Conservation (phyloP, 2,797 vertebrate genomes). For the Staurois parvus region DNA sequence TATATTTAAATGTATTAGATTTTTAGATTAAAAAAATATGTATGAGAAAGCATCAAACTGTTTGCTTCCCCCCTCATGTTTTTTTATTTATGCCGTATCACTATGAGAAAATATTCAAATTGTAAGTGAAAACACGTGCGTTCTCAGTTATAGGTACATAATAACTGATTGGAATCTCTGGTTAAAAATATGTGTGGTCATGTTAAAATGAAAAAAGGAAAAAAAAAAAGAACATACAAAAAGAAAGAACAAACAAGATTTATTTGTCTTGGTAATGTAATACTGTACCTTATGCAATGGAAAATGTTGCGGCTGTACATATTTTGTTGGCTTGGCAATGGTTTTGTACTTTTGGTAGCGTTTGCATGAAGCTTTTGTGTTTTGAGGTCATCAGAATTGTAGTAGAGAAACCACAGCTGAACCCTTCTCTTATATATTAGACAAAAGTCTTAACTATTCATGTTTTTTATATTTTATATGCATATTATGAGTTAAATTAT, state of each 20-base stretch:
- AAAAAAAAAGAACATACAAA: background rate
- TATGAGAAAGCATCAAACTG: background rate
- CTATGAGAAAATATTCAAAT: background rate
- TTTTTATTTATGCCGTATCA: background rate
- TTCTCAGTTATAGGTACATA: background rate
- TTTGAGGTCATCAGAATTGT: background rate
- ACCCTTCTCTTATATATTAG: background rate
- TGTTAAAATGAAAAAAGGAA: background rate
- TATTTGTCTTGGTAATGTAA: slow-evolving; percentile 31
- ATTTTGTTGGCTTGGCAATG: slow-evolving; percentile 19
- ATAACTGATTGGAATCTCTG: slow-evolving; percentile 10
- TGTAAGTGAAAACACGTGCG: slow-evolving; percentile 16
- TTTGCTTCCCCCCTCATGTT: too few relatives aligned
- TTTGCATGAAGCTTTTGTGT: slow-evolving; percentile 17
- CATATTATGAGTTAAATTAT: too few relatives aligned
- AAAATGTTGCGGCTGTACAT: slow-evolving; percentile 44
- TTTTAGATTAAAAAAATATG: background rate
- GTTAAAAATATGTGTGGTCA: background rate
- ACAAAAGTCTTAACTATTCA: background rate
- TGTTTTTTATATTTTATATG: background rate
- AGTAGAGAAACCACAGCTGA: background rate
- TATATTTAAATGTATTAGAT: too few relatives aligned
- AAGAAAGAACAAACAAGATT: slow-evolving; percentile 14
- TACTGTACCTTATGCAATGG: slow-evolving; percentile 22
- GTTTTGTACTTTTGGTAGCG: slow-evolving; percentile 7